Base-by-base conservation (phyloP, 2,797 vertebrate species). In the Spondyliosoma cantharus region DNA sequence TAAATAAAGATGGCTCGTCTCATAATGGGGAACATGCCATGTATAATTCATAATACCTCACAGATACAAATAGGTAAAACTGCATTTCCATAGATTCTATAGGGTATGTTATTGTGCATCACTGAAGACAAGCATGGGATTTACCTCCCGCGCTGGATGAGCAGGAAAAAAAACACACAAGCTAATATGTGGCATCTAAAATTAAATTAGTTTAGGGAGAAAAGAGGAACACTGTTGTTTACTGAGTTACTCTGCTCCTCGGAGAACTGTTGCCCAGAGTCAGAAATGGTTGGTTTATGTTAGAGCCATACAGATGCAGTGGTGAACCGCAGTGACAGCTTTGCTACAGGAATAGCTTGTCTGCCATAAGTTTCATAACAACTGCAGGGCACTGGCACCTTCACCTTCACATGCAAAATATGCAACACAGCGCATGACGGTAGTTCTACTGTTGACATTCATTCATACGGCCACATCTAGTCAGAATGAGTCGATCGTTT, bases 231-330 rank as follows among this genome's bases (percentile, higher is more conserved):
- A 25, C 29, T 61, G 81, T 64, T 78, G 63, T 80, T 83, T 74
- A 29, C 52, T 16, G 27, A 71, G 54, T 57, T 80, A 52, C 53
- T 63, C 60, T 70, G 71, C 54, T 83, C 49, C 60, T 42, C 14
- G 57, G 52, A 69, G 61, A 80, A 13, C 58, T 19, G 75, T 74
- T 70, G n/a, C 45, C 52, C 20, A 43, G 25, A 80, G 67, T 62
- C n/a, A 69, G 50, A 84, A 84, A 81, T 42, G 46, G 42, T 71
- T 78, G 2, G 32, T 84, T 87, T 69, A 66, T 64, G 65, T 65
- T 63, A 59, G 17, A 67, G 54, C 25, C 45, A 76, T 82, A 70
- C 54, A 78, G 67, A 81, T 71, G 69, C 60, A 27, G 61, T 13
- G 65, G 56, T 65, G 69, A 42, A 75, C 77, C 1, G 0, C 58